A percentile compares a stretch with the other conserved stretches of the same genome.
These are phyloP conservation scores for Sebastes schlegelii DNA, from an alignment of 2,113 vertebrate species.

Conservation along the genomic window DNA sequence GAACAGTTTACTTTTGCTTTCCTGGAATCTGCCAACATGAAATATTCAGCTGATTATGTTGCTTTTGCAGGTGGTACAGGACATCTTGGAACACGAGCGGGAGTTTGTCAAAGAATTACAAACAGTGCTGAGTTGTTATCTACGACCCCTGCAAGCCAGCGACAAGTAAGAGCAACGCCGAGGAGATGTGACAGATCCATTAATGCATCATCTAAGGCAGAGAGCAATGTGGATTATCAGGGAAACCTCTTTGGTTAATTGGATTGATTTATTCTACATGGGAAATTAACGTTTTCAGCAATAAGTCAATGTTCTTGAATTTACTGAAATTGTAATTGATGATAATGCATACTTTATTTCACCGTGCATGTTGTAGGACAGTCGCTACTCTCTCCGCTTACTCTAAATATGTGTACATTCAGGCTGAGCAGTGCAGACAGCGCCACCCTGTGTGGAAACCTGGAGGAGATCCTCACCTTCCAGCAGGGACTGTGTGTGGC, in stretches of 20 bases:
- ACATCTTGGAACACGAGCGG: conserved; percentile 96
- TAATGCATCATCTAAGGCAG: background rate
- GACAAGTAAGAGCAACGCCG: conserved; percentile 91
- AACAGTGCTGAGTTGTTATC: conserved; percentile 90
- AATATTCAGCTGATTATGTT: background rate
- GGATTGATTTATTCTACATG: background rate
- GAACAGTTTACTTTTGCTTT: background rate
- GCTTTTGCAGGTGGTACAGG: conserved; percentile 92
- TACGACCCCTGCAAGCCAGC: conserved; percentile 92
- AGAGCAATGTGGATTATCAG: background rate
- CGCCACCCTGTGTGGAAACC: conserved; percentile 89
- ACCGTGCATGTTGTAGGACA: too few relatives aligned
- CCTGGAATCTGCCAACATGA: background rate
- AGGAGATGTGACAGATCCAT: background rate
- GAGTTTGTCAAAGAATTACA: conserved; percentile 97
- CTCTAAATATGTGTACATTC: background rate
- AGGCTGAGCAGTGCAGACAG: conserved; percentile 90
- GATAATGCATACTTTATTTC: background rate
- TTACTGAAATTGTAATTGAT: background rate
- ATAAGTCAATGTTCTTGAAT: background rate
- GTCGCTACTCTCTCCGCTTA: background rate
- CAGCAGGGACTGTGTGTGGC: conserved; percentile 93
- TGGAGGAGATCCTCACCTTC: conserved; percentile 95
- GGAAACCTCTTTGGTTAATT: background rate
- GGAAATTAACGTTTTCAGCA: background rate